Conservation (phyloP, 2,797 vertebrate genomes). For the Typhlichthys eigenmanni region DNA sequence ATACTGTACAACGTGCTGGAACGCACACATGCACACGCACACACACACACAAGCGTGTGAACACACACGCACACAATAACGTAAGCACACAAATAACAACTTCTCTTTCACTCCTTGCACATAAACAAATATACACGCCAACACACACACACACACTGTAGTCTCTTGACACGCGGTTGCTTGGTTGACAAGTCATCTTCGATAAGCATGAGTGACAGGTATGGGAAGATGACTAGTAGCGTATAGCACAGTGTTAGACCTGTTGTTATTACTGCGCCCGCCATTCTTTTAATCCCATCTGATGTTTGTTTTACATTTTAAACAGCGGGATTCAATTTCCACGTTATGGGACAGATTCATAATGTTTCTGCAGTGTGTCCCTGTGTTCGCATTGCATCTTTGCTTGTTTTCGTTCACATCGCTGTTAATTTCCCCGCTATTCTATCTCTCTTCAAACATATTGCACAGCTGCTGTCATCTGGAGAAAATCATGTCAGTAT, state of each 20-base stretch:
- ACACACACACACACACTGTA: constrained; percentile 22
- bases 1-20: neutral
- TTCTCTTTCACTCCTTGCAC: constrained; percentile 9
- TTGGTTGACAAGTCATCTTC: constrained; percentile 76
- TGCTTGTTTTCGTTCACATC: constrained; percentile 43
- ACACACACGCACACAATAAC: constrained; percentile 25
- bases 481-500: constrained; percentile 62
- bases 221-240: constrained; percentile 70
- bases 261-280: constrained; percentile 53
- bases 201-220: constrained; percentile 81
- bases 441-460: constrained; percentile 69
- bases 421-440: constrained; percentile 70
- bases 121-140: constrained; percentile 16
- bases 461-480: constrained; percentile 59
- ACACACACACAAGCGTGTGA: constrained; percentile 15
- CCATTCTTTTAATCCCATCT: constrained; percentile 53
- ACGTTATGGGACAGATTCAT: constrained; percentile 18
- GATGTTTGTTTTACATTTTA: constrained; percentile 45
- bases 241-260: constrained; percentile 51
- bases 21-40: neutral
- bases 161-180: constrained; percentile 68
- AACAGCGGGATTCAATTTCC: constrained; percentile 36
- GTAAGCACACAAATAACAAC: neutral
- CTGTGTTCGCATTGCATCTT: constrained; percentile 6
- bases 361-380: constrained; percentile 18